Base-by-base conservation (phyloP, 2,888 invertebrate species). In the Yponomeuta malinellus region DNA sequence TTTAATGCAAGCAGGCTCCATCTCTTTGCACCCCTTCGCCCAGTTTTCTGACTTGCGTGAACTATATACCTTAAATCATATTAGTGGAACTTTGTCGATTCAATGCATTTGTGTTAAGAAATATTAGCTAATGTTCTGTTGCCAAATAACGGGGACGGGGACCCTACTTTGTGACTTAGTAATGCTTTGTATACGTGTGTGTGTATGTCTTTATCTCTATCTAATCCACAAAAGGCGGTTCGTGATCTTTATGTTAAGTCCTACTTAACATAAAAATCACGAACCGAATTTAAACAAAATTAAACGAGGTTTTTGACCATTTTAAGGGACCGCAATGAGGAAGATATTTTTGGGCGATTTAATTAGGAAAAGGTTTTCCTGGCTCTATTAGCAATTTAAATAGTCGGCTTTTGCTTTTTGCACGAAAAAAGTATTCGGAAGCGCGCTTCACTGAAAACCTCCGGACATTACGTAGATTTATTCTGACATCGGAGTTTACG, bases 301-400 rank as follows among this genome's bases (percentile, higher is more conserved):
- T 8, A 65, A 12, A 59, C 12, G 52, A 59, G 12, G 15, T 8
- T 15, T 12, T 59, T 2, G 12, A 65, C 12, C 65, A 29, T 65
- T 65, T 65, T 31, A 5, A 6, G 12, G 63, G 31, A 8, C 65
- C 31, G 9, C 65, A 65, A 59, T 59, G 52, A 59, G 65, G 29
- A 33, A 29, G 33, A 33, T 33, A 65, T 10, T 65, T 65, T 65
- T 29, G 29, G 33, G 29, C 33, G 29, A 10, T 65, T 65, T 12
- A 4, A 33, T 65, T 65, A 33, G 29, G 65, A 12, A 59, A 59
- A 33, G 29, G 65, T 29, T 33, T 65, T 31, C 65, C 15, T 59
- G 65, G 9, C 65, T 65, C 33, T 12, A 65, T 65, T 65, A 29
- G 31, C 65, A 31, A 65, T 65, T 29, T 65, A 65, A 65, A 65